Percentiles rank a stretch among this genome's conserved stretches.
Conservation (phyloP, 2,888 invertebrate genomes). For the Gonocerus acuteangulatus region DNA sequence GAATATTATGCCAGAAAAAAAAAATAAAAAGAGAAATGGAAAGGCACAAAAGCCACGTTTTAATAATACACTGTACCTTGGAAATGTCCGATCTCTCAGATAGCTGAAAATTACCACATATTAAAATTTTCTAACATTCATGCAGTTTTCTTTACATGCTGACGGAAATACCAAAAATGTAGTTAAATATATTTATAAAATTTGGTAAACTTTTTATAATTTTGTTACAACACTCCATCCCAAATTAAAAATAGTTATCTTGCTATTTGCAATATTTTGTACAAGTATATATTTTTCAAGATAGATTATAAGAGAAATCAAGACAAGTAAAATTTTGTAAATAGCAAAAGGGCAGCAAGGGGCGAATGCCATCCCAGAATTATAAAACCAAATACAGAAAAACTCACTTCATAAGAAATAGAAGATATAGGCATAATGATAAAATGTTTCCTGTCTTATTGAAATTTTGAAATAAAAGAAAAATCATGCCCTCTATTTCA, state of each 20-base stretch:
- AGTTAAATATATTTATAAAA: neutral
- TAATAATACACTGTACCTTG: conserved; percentile 57
- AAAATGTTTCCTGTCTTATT: no score
- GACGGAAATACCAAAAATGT: conserved; percentile 27
- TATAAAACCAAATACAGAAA: no score
- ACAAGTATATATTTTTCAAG: no score
- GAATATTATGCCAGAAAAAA: conserved; percentile 3
- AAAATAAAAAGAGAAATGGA: conserved; percentile 13
- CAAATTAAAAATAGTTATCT: no score
- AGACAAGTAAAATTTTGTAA: no score
- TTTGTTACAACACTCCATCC: no score
- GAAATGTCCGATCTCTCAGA: conserved; percentile 86
- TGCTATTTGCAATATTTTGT: no score
- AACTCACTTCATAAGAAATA: neutral
- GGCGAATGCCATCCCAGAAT: no score
- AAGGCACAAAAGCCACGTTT: conserved; percentile 25
- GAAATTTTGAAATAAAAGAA: no score
- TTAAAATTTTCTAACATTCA: conserved; percentile 40
- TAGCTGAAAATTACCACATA: conserved; percentile 55
- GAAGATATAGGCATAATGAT: neutral
- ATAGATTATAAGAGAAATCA: no score
- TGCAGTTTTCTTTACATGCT: conserved; percentile 37
- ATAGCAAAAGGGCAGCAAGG: no score
- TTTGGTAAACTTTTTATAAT: neutral
- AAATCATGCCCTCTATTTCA: neutral